Evolutionary conservation across 2,113 vertebrate genomes (phyloP), one percentile per base, ranked within the genome.

Genomic region (Phrynocephalus versicolor): DNA sequence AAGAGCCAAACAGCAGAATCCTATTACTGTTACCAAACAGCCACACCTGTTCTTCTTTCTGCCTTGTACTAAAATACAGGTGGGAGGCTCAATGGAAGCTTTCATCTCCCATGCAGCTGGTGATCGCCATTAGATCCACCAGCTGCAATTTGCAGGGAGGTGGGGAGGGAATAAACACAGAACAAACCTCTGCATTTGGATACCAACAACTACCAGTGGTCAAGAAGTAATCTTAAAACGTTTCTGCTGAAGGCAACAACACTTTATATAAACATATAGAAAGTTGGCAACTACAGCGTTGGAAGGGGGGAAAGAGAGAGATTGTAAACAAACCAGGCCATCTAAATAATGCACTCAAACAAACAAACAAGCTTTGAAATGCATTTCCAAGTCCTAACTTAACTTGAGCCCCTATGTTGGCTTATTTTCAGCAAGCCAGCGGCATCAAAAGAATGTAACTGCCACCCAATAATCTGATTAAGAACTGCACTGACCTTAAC

Each of bases 331-430:
- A 71, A 60, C 33, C 0, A 67, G n/a, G 35, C 88, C 89, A 70
- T 70, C 39, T 84, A 82, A 71, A 81, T 77, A 85, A 82, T 74
- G 81, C 67, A 2, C 41, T 35, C 2, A 74, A 70, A 37, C 88
- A 91, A 92, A 87, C 65, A 41, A 89, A 86, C 23, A 76, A 13
- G 0, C 5, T 89, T 33, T 89, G 45, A 73, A 81, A 78, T 35
- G 45, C 3, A 90, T 85, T 89, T 84, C n/a, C 79, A 89, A 79
- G 37, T 85, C 14, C 10, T 33, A 81, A 71, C 67, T 89, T 35
- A 69, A 72, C 83, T 86, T 25, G 10, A 55, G 78, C 55, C 90
- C 75, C 84, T 69, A 18, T 30, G 39, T 88, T 74, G 84, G 82
- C 9, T 0, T 77, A 67, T 65, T 92, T 92, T 88, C 74, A 76